Conservation (phyloP, 2,888 invertebrate genomes). For the Bhutanitis thaidina region DNA sequence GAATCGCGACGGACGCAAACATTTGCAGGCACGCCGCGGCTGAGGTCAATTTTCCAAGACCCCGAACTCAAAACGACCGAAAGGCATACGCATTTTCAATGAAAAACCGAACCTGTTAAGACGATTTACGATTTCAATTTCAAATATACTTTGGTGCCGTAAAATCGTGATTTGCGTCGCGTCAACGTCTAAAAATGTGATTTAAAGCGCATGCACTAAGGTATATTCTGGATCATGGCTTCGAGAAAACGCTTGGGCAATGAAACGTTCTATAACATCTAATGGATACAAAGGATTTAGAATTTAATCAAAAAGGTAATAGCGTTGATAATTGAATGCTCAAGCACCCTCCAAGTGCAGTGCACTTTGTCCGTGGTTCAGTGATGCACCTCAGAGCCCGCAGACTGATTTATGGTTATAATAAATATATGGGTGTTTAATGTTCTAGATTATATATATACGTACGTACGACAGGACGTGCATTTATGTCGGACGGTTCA, state of each 20-base stretch:
- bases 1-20: slow-evolving; percentile 65
- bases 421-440: slow-evolving; percentile 76
- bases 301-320: slow-evolving; percentile 16
- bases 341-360: slow-evolving; percentile 49
- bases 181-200: slow-evolving; percentile 41
- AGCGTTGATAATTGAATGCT: slow-evolving; percentile 27
- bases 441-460: slow-evolving; percentile 70
- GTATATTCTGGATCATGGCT: slow-evolving; percentile 45
- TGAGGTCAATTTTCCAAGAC: slow-evolving; percentile 69
- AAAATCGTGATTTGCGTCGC: slow-evolving; percentile 42
- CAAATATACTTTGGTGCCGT: slow-evolving; percentile 29
- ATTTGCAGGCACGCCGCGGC: slow-evolving; percentile 69
- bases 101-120: slow-evolving; percentile 1
- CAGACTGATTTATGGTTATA: slow-evolving; percentile 74
- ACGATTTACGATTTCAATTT: slow-evolving; percentile 21
- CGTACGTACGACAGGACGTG: slow-evolving; percentile 5
- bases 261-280: slow-evolving; percentile 31
- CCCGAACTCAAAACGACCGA: slow-evolving; percentile 36
- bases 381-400: slow-evolving; percentile 66
- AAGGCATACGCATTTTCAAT: slow-evolving; percentile 19
- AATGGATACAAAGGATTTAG: slow-evolving; percentile 18
- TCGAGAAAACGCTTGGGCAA: slow-evolving; percentile 26
- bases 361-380: slow-evolving; percentile 61
- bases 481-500: slow-evolving; percentile 5
- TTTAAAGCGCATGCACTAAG: slow-evolving; percentile 44